Evolutionary conservation across 2,113 vertebrate species (phyloP), one percentile per base, ranked within the genome.

Genomic region (Sceloporus undulatus): DNA sequence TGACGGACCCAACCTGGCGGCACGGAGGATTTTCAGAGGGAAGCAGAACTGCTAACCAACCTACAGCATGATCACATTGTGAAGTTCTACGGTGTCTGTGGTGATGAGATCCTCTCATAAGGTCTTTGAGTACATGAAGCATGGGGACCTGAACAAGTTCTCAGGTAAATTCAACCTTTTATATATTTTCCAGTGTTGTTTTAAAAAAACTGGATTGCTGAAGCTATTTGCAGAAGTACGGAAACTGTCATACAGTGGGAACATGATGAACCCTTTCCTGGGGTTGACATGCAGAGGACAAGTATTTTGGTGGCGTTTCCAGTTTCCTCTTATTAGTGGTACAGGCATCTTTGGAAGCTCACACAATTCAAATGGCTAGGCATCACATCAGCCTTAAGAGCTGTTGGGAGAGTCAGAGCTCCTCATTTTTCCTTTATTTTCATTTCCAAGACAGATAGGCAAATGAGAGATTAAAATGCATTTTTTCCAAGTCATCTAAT

Each of bases 91-190:
- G 99, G 99, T 0, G 99, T 99, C 82, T 99, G 99, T 7, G 99
- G 99, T 0, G 99, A 99, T 0, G 99, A 0, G 99, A 99, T 88
- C 99, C 98, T 0, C 98, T 99, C 94, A 99, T 99, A 95, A 99
- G 98, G 98, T 99, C 91, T 99, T 99, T 1, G 99, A 99, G 91
- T 99, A 99, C 96, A 99, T 99, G 99, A 99, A 98, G 94, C 98
- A 99, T 0, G 99, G 99, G 5, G 99, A 99, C 94, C 98, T 99
- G 91, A 99, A 99, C 94, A 99, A 99, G 91, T 99, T 99, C 95
- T 97, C 99, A 91, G 99, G 99, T 99, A 89, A 0, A 85, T 27
- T 0, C 0, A 18, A 1, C 0, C 14, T 54, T 23, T 5, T 3
- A 5, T 48, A n/a, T 48, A 48, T 48, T 3, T 48, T 4, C 59